Percentiles rank a stretch among this genome's conserved stretches.
Evolutionary conservation across 92 coral and sea anemone species (phyloP).

Genomic region (Umimayanthus chanpuru): DNA sequence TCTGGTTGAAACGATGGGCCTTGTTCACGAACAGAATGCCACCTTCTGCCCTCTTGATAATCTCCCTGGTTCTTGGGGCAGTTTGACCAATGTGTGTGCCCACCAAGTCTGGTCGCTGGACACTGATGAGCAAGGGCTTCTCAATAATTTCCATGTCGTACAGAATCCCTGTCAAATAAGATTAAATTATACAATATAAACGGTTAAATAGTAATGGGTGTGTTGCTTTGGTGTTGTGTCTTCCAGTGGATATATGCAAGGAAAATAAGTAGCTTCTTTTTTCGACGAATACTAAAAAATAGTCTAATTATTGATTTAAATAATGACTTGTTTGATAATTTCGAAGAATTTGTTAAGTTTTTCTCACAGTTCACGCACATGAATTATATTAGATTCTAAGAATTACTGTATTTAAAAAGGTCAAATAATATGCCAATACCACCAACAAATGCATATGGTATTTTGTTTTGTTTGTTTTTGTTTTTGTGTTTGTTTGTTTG

Average conservation of each 20-base stretch:
- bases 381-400: too few relatives aligned
- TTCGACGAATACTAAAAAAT: too few relatives aligned
- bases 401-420: not conserved
- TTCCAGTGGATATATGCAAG: not conserved
- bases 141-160: not conserved
- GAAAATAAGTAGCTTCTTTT: not conserved
- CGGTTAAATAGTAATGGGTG: not conserved
- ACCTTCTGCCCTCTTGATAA: not conserved
- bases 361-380: too few relatives aligned
- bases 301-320: too few relatives aligned
- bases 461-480: too few relatives aligned
- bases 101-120: constrained; percentile 11
- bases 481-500: too few relatives aligned
- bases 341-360: too few relatives aligned
- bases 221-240: not conserved
- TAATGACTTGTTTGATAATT: too few relatives aligned
- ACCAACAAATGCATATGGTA: not conserved
- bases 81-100: constrained; percentile 24
- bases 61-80: not conserved
- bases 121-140: not conserved
- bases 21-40: constrained; percentile 16
- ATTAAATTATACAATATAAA: not conserved
- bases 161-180: constrained; percentile 1
- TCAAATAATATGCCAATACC: not conserved
- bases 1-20: not conserved